Evolutionary conservation across 2,797 vertebrate genomes (phyloP).

Genomic region (Eulemur mongoz): DNA sequence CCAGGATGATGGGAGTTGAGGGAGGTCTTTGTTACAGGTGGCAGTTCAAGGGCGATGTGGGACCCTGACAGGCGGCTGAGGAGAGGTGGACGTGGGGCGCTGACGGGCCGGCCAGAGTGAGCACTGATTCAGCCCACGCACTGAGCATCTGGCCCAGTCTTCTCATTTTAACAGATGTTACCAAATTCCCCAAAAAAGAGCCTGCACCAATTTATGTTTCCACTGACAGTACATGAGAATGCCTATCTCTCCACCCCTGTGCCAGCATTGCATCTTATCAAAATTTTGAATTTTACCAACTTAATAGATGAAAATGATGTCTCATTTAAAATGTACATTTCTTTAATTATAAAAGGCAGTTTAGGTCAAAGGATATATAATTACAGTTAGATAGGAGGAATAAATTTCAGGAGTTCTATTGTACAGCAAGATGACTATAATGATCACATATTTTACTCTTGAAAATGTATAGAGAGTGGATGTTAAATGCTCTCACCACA

Average conservation of each 20-base stretch:
- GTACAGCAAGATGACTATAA: neutral
- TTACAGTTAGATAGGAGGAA: neutral
- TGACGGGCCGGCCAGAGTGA: neutral
- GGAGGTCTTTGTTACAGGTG: neutral
- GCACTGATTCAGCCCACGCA: neutral
- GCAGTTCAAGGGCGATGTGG: neutral
- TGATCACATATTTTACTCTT: neutral
- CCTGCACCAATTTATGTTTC: neutral
- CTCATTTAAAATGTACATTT: neutral
- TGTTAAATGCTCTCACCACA: neutral
- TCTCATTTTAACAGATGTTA: neutral
- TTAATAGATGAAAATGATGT: neutral
- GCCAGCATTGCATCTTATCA: fast-evolving
- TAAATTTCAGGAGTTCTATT: neutral
- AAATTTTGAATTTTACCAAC: constrained; percentile 7
- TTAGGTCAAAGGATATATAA: neutral
- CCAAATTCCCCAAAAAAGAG: neutral
- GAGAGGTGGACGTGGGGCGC: neutral
- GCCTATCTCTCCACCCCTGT: neutral
- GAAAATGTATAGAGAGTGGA: neutral
- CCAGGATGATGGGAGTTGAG: neutral
- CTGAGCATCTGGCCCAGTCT: neutral
- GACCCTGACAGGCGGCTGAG: neutral
- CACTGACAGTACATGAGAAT: neutral
- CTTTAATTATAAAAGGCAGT: neutral